Evolutionary conservation across 2,888 invertebrate genomes (phyloP).

Genomic region (Lathronympha strigana): DNA sequence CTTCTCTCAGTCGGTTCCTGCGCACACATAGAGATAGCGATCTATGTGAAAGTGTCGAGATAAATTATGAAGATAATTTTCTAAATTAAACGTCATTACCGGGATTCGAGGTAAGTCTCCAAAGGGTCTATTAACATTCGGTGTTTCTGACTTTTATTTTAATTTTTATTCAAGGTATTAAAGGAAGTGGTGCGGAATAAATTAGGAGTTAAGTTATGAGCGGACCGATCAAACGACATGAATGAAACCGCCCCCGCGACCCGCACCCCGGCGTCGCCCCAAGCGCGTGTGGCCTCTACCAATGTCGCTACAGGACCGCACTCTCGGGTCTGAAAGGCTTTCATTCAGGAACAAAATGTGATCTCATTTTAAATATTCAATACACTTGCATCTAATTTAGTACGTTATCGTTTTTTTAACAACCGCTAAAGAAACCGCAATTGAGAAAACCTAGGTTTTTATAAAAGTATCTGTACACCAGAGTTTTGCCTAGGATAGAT

Average conservation of each 20-base stretch:
- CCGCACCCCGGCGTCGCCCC: constrained; percentile 51
- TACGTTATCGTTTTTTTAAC: too few relatives aligned
- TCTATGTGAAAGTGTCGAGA: constrained; percentile 45
- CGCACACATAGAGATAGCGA: constrained; percentile 35
- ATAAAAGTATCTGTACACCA: too few relatives aligned
- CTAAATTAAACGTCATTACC: constrained; percentile 66
- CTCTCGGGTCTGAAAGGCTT: constrained; percentile 45
- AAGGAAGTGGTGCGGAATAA: constrained; percentile 72
- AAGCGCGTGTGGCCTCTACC: constrained; percentile 79
- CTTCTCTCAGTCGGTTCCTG: constrained; percentile 18
- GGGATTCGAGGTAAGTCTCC: constrained; percentile 64
- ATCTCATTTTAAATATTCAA: not conserved
- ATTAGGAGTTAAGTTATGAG: constrained; percentile 84
- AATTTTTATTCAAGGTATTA: constrained; percentile 46
- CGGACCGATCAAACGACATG: constrained; percentile 83
- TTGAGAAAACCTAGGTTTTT: too few relatives aligned
- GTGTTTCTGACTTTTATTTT: constrained; percentile 39
- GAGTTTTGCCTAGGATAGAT: too few relatives aligned
- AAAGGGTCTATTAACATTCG: constrained; percentile 47
- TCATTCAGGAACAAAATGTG: not conserved
- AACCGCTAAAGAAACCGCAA: too few relatives aligned
- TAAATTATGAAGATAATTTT: constrained; percentile 56
- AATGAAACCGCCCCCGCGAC: constrained; percentile 74
- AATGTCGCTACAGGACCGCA: constrained; percentile 67
- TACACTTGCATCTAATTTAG: not conserved